Evolutionary conservation across 1,140 invertebrate species (phyloP).

Genomic region (silkworm (Bombyx mori)): DNA sequence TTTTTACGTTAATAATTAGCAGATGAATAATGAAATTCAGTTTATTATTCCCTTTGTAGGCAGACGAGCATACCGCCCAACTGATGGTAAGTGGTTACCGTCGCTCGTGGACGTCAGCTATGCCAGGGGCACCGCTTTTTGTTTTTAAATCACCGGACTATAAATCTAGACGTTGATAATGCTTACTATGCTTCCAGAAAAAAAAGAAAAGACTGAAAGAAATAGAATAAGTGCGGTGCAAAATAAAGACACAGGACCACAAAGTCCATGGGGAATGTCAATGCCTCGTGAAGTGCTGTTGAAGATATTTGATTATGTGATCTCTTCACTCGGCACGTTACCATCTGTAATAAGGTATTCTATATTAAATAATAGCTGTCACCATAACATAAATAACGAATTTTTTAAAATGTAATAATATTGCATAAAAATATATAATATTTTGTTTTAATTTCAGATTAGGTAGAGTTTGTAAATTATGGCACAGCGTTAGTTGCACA

Average conservation of each 20-base stretch:
- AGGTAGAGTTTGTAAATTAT: constrained; percentile 81
- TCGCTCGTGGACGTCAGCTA: too few species aligned
- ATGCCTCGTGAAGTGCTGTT: constrained; percentile 78
- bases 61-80: too few species aligned
- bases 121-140: too few species aligned
- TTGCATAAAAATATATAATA: constrained; percentile 2
- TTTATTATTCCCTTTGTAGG: too few species aligned
- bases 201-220: constrained; percentile 68
- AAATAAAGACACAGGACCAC: constrained; percentile 41
- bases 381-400: background rate
- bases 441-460: constrained; percentile 67
- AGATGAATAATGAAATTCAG: too few species aligned
- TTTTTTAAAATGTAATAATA: background rate
- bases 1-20: too few species aligned
- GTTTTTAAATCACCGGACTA: too few species aligned
- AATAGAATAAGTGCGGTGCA: constrained; percentile 49
- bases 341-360: constrained; percentile 79
- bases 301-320: constrained; percentile 79
- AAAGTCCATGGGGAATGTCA: constrained; percentile 53
- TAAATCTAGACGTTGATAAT: too few species aligned
- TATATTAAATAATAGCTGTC: background rate
- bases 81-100: too few species aligned
- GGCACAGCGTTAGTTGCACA: constrained; percentile 78
- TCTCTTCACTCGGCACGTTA: constrained; percentile 77
- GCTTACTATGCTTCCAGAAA: constrained; percentile 30